These are phyloP conservation scores for Temnothorax rugatulus DNA, from an alignment of 2,888 invertebrate genomes.

Conservation along the genomic window DNA sequence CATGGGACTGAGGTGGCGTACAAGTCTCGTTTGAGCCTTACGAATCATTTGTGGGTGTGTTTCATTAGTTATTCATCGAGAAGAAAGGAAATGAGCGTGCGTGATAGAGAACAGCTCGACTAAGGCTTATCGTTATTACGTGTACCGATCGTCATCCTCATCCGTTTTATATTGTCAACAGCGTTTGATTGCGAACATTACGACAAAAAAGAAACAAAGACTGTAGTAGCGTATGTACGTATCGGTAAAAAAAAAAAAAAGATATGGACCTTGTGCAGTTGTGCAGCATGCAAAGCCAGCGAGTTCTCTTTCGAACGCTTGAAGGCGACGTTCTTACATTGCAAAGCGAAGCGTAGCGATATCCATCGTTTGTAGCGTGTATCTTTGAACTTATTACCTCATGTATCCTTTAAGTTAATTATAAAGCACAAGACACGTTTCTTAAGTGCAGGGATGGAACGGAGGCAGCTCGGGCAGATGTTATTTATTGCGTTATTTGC, in stretches of 20 bases:
- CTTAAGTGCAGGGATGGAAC: constrained; percentile 78
- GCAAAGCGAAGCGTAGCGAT: constrained; percentile 18
- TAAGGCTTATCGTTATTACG: constrained; percentile 19
- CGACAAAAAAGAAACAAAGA: constrained; percentile 32
- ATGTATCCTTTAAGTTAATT: constrained; percentile 65
- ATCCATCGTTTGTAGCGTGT: constrained; percentile 57
- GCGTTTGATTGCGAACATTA: background rate
- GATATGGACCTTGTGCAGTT: constrained; percentile 23
- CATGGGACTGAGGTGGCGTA: constrained; percentile 24
- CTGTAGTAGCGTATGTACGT: constrained; percentile 3
- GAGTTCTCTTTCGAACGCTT: constrained; percentile 21
- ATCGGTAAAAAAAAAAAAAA: background rate
- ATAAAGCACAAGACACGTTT: constrained; percentile 66
- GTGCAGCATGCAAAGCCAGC: constrained; percentile 19
- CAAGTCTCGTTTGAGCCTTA: constrained; percentile 6
- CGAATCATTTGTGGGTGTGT: constrained; percentile 8
- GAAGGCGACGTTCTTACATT: constrained; percentile 19
- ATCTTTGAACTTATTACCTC: constrained; percentile 56
- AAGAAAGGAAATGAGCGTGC: constrained; percentile 41
- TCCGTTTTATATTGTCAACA: constrained; percentile 26
- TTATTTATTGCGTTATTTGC: constrained; percentile 83
- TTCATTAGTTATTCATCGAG: constrained; percentile 25
- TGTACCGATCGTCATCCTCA: constrained; percentile 30
- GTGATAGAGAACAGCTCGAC: constrained; percentile 22
- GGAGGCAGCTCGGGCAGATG: constrained; percentile 86